Conservation (phyloP, 1,140 invertebrate species). For the Brachionus plicatilis region DNA sequence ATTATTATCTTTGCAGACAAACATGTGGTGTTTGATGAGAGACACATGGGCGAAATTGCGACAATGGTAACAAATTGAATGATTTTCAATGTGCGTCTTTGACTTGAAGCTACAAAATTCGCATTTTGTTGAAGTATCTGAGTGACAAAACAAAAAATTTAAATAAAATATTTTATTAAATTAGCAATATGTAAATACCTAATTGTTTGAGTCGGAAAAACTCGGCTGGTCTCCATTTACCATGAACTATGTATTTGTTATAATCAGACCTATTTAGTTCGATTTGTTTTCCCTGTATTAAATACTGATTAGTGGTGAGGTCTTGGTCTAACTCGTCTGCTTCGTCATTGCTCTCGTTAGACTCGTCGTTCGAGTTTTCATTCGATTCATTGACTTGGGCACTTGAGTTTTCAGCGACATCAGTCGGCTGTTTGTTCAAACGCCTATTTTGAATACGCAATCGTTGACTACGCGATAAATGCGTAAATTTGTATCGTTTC, state of each 20-base stretch:
- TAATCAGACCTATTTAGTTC: neutral
- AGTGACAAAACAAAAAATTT: neutral
- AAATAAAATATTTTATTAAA: neutral
- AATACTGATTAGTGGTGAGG: slow-evolving; percentile 16
- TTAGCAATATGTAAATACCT: neutral
- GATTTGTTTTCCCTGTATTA: slow-evolving; percentile 25
- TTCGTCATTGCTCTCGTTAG: neutral
- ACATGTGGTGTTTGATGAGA: slow-evolving; percentile 36
- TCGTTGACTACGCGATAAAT: slow-evolving; percentile 21
- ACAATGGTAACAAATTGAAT: slow-evolving; percentile 7
- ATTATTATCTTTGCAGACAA: slow-evolving; percentile 33
- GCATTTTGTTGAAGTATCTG: neutral
- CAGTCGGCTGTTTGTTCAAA: neutral
- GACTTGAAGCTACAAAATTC: slow-evolving; percentile 27
- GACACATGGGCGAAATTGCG: slow-evolving; percentile 17
- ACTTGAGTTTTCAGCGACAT: neutral
- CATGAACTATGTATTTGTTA: slow-evolving; percentile 6
- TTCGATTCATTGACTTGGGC: neutral
- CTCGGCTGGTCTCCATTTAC: slow-evolving; percentile 35
- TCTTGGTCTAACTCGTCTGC: neutral
- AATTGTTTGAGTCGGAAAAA: slow-evolving; percentile 24
- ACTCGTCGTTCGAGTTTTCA: neutral
- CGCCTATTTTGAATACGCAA: neutral
- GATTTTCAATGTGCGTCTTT: slow-evolving; percentile 12
- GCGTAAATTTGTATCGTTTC: slow-evolving; percentile 28